Evolutionary conservation across 2,113 vertebrate species (phyloP).

Genomic region (Bubalus kerabau): DNA sequence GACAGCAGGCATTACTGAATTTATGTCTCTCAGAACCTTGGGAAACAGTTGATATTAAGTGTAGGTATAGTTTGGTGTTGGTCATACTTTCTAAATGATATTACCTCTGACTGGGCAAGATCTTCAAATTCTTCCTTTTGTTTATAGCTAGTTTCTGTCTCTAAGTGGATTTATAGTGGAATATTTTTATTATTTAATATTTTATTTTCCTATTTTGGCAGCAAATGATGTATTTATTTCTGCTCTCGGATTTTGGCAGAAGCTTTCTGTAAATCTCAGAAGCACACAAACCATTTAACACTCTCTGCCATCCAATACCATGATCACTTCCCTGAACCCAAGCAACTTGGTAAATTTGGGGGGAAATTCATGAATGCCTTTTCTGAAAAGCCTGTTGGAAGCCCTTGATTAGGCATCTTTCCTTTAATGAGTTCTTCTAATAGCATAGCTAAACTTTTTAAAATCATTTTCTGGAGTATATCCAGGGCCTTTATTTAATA

Average conservation of each 20-base stretch:
- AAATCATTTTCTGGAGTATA: background rate
- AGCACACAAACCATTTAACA: background rate
- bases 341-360: background rate
- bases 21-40: background rate
- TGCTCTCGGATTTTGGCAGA: background rate
- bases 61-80: background rate
- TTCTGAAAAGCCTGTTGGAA: background rate
- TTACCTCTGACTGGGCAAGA: background rate
- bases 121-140: background rate
- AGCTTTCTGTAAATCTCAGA: background rate
- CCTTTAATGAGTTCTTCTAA: background rate
- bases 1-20: background rate
- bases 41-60: background rate
- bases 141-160: background rate
- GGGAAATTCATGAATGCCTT: background rate
- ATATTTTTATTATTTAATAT: constrained; percentile 40
- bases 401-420: background rate
- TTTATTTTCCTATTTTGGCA: constrained; percentile 51
- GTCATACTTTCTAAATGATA: background rate
- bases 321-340: background rate
- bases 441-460: background rate
- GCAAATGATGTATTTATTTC: background rate
- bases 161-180: background rate
- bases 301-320: background rate
- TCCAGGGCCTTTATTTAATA: background rate